Conservation (phyloP, 2,888 invertebrate species). For the Melinopterus prodromus region DNA sequence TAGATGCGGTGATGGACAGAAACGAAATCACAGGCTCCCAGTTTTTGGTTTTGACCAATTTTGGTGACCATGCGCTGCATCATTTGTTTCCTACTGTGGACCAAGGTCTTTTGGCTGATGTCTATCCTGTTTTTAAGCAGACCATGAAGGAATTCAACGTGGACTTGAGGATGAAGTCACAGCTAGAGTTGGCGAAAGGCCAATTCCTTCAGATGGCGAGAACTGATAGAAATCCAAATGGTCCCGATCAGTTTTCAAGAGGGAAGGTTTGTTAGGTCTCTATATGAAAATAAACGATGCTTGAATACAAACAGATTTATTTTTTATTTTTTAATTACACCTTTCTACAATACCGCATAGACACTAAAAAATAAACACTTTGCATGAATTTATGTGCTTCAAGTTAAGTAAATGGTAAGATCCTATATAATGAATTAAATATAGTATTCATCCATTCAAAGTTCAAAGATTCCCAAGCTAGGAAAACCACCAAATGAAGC, state of each 20-base stretch:
- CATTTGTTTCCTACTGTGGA: conserved; percentile 85
- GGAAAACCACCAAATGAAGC: too few relatives aligned
- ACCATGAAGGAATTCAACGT: conserved; percentile 72
- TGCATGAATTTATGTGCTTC: too few relatives aligned
- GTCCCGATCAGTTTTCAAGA: conserved; percentile 39
- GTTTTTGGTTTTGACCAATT: conserved; percentile 74
- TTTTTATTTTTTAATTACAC: too few relatives aligned
- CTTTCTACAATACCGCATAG: too few relatives aligned
- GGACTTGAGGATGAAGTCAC: conserved; percentile 61
- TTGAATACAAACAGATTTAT: too few relatives aligned
- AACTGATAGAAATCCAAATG: conserved; percentile 56
- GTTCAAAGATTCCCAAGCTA: too few relatives aligned
- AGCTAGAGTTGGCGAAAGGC: conserved; percentile 71
- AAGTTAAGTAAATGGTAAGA: too few relatives aligned
- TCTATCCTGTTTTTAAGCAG: conserved; percentile 70
- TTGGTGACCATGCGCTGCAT: conserved; percentile 81
- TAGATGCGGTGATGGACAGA: conserved; percentile 78
- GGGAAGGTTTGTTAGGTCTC: too few relatives aligned
- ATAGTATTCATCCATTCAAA: too few relatives aligned
- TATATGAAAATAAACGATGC: too few relatives aligned
- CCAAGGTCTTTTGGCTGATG: conserved; percentile 73
- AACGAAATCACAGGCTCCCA: conserved; percentile 71
- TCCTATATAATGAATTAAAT: too few relatives aligned
- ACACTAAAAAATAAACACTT: too few relatives aligned
- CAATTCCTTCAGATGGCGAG: conserved; percentile 70